phyloP scores from a whole-genome alignment of 2,797 vertebrate species.

The Poecilia wingei region DNA sequence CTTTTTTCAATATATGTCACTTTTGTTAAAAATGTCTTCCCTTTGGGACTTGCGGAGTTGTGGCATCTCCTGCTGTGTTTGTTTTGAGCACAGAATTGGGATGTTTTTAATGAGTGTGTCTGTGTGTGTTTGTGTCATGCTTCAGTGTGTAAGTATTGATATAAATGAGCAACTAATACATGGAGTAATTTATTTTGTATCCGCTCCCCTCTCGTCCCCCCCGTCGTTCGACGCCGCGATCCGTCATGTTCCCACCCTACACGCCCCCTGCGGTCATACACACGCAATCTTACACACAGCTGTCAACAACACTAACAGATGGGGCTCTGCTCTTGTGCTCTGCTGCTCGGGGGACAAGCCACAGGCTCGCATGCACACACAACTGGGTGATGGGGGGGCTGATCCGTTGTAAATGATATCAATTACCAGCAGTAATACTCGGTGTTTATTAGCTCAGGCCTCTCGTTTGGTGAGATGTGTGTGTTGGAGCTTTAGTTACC shows the following conservation, averaged over 20 bases:
- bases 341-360: constrained; percentile 33
- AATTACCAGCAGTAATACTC: constrained; percentile 57
- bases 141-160: constrained; percentile 49
- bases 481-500: constrained; percentile 7
- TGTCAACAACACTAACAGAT: constrained; percentile 74
- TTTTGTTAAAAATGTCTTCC: constrained; percentile 31
- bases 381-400: constrained; percentile 57
- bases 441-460: constrained; percentile 43
- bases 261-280: constrained; percentile 35
- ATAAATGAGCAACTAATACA: constrained; percentile 57
- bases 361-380: constrained; percentile 38
- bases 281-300: constrained; percentile 42
- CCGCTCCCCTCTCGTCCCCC: constrained; percentile 32
- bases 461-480: constrained; percentile 34
- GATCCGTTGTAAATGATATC: constrained; percentile 71
- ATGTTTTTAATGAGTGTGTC: constrained; percentile 41
- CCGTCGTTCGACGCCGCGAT: constrained; percentile 60
- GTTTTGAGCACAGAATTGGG: constrained; percentile 36
- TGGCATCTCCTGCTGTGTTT: constrained; percentile 49
- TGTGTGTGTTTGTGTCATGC: constrained; percentile 16
- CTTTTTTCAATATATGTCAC: constrained; percentile 20
- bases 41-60: constrained; percentile 20
- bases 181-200: constrained; percentile 60
- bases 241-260: constrained; percentile 61
- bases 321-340: constrained; percentile 52